Evolutionary conservation across 2,113 vertebrate species (phyloP).

Genomic region (Myotis lucifugus): DNA sequence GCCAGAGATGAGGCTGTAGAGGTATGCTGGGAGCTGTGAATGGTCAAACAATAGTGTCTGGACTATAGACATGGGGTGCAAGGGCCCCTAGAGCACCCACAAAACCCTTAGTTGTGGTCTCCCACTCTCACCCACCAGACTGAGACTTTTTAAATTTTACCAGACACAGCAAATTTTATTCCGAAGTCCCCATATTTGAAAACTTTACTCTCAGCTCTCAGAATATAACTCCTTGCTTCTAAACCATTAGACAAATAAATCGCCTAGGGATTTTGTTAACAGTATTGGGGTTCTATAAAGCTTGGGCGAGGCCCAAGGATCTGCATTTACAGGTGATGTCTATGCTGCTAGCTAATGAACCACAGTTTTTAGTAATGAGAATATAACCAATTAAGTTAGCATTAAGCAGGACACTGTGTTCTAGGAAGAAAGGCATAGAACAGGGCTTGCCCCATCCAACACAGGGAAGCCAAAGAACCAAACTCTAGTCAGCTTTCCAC

Average conservation of each 20-base stretch:
- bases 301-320: background rate
- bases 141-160: background rate
- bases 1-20: background rate
- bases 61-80: background rate
- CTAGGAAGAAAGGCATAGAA: background rate
- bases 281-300: background rate
- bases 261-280: background rate
- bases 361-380: background rate
- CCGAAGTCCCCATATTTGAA: background rate
- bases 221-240: constrained; percentile 18
- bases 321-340: background rate
- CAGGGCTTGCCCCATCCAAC: background rate
- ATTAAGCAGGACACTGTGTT: background rate
- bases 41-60: background rate
- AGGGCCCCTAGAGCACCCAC: background rate
- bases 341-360: background rate
- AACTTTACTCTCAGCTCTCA: constrained; percentile 16
- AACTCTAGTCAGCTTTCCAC: background rate
- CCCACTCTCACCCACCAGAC: background rate
- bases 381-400: background rate
- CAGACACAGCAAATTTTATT: background rate
- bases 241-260: constrained; percentile 2
- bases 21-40: background rate
- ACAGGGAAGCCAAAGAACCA: background rate
- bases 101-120: background rate